Evolutionary conservation across 1,140 invertebrate species (phyloP).

Genomic region (Leptopilina clavipes): DNA sequence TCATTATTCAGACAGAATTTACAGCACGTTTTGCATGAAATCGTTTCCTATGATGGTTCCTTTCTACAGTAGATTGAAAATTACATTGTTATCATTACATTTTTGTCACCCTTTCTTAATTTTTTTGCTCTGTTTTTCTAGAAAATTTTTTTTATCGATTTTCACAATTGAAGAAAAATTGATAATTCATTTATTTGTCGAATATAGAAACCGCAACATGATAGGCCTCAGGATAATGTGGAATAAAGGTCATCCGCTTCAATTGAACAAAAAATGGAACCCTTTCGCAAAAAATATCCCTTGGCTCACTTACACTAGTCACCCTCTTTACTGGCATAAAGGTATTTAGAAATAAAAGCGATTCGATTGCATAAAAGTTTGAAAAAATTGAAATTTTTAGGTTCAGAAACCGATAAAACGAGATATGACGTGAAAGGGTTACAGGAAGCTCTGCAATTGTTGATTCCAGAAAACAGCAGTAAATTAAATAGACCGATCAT

Average conservation of each 20-base stretch:
- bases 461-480: conserved; percentile 55
- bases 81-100: too few relatives aligned
- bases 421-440: conserved; percentile 78
- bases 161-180: too few relatives aligned
- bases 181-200: conserved; percentile 35
- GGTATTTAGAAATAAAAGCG: conserved; percentile 70
- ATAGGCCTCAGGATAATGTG: conserved; percentile 85
- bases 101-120: too few relatives aligned
- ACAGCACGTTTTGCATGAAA: too few relatives aligned
- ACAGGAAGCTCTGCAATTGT: conserved; percentile 63
- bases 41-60: too few relatives aligned
- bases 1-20: too few relatives aligned
- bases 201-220: conserved; percentile 79
- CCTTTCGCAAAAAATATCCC: conserved; percentile 88
- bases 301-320: conserved; percentile 85
- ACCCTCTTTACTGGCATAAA: conserved; percentile 87
- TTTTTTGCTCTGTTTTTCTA: too few relatives aligned
- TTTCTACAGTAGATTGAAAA: too few relatives aligned
- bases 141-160: too few relatives aligned
- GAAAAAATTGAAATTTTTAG: conserved; percentile 52
- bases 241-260: conserved; percentile 81
- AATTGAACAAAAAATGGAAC: conserved; percentile 87
- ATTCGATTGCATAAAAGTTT: conserved; percentile 29
- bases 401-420: conserved; percentile 69
- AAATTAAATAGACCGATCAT: conserved; percentile 80